Evolutionary conservation across 2,888 invertebrate genomes (phyloP).

Genomic region (Suillia variegata): DNA sequence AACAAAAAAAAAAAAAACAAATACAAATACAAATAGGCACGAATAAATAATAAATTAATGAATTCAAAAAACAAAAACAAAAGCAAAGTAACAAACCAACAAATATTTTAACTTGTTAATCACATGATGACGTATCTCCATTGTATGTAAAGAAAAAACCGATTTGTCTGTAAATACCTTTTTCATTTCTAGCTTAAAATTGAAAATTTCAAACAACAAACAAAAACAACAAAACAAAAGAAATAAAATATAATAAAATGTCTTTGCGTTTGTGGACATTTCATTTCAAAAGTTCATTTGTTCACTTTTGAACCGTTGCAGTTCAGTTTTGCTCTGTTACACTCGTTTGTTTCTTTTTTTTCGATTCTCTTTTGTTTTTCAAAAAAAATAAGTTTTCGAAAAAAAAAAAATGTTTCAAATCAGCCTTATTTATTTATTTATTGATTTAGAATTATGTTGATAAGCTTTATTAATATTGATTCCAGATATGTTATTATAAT

Average conservation of each 20-base stretch:
- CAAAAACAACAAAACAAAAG: neutral
- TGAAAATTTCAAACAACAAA: neutral
- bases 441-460: neutral
- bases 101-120: neutral
- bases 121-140: neutral
- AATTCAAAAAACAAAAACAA: no score
- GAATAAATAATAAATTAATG: conserved; percentile 4
- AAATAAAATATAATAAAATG: neutral
- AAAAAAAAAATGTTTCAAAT: no score
- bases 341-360: no score
- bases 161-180: conserved; percentile 32
- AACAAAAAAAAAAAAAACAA: conserved; percentile 9
- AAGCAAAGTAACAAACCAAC: conserved; percentile 9
- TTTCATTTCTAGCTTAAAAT: conserved; percentile 30
- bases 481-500: conserved; percentile 14
- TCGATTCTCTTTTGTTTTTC: no score
- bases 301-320: no score
- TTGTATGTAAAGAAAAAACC: neutral
- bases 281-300: neutral
- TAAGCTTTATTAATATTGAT: conserved; percentile 11
- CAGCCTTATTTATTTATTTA: no score
- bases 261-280: neutral
- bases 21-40: conserved; percentile 12
- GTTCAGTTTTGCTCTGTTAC: no score
- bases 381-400: no score